phyloP scores from a whole-genome alignment of 2,113 vertebrate species.

The Indicator maculatus region DNA sequence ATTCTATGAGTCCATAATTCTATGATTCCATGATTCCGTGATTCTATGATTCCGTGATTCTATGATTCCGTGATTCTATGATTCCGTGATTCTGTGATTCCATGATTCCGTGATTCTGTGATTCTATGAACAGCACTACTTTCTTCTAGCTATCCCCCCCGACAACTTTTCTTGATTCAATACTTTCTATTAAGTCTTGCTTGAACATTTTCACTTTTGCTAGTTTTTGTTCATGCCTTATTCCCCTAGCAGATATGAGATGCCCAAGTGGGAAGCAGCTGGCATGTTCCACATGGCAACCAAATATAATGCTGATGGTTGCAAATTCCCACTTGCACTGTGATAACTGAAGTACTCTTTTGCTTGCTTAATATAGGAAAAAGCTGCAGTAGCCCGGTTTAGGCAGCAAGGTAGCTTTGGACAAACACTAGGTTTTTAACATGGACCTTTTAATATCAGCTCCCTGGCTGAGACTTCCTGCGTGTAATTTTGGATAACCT shows the following conservation, averaged over 20 bases:
- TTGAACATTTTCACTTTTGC: neutral
- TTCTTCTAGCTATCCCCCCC: neutral
- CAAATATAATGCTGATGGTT: neutral
- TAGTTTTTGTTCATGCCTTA: neutral
- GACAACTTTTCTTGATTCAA: neutral
- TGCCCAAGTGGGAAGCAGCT: slow-evolving; percentile 4
- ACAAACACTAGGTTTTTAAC: neutral
- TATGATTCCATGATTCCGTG: too few relatives aligned
- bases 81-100: too few relatives aligned
- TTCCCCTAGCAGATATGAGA: neutral
- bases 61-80: too few relatives aligned
- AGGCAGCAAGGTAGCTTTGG: neutral
- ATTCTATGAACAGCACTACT: neutral
- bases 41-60: too few relatives aligned
- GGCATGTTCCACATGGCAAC: neutral
- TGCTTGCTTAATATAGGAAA: neutral
- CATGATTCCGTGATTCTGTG: too few relatives aligned
- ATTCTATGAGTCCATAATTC: too few relatives aligned
- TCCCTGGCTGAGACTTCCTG: neutral
- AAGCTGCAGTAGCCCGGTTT: neutral
- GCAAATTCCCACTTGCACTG: neutral
- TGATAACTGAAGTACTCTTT: neutral
- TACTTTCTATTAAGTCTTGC: neutral
- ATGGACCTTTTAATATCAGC: neutral
- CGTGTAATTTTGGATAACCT: slow-evolving; percentile 10